These are phyloP conservation scores for Zapus hudsonius DNA, from an alignment of 2,113 vertebrate species.

Conservation along the genomic window DNA sequence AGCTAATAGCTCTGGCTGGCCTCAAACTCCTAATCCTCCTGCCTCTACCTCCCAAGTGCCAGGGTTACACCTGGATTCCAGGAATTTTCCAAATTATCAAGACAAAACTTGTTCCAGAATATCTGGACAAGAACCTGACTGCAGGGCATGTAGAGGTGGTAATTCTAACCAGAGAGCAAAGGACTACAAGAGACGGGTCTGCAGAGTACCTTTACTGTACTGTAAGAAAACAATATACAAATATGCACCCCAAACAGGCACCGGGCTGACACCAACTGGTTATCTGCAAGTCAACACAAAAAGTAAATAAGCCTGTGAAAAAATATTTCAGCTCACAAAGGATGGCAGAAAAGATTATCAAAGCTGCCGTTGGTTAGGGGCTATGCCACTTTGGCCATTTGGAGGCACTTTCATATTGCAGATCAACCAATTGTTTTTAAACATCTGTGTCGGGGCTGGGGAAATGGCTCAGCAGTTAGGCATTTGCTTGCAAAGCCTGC, in stretches of 20 bases:
- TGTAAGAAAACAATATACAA: neutral
- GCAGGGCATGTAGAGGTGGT: neutral
- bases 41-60: neutral
- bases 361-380: neutral
- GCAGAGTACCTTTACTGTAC: neutral
- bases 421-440: too few species aligned
- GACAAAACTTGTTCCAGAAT: neutral
- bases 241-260: neutral
- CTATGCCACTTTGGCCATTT: neutral
- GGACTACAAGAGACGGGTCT: neutral
- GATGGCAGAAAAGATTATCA: neutral
- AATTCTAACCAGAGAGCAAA: neutral
- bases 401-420: neutral
- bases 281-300: constrained; percentile 13
- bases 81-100: neutral
- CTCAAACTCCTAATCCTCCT: neutral
- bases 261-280: neutral
- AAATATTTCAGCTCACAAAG: neutral
- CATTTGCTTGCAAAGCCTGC: too few species aligned
- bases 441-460: too few species aligned
- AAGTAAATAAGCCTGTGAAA: neutral
- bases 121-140: neutral
- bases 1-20: neutral
- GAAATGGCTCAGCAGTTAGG: neutral
- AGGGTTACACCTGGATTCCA: neutral